These are phyloP conservation scores for Grantiella picta DNA, from an alignment of 2,113 vertebrate genomes.

Conservation along the genomic window DNA sequence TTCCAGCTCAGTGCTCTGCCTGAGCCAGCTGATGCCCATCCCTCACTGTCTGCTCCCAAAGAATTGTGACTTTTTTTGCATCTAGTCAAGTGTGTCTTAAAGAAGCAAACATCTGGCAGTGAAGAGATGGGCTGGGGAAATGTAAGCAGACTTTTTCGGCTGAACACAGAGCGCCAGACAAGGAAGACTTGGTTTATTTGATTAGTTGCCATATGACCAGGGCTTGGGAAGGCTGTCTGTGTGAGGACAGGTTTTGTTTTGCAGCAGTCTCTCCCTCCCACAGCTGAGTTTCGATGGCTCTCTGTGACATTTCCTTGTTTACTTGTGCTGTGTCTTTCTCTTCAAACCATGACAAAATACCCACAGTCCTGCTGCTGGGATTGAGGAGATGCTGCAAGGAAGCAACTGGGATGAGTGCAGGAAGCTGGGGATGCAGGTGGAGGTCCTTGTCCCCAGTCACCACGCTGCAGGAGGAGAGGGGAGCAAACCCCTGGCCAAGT, in stretches of 20 bases:
- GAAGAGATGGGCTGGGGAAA: slow-evolving; percentile 5
- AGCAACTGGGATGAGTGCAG: slow-evolving; percentile 55
- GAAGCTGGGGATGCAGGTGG: slow-evolving; percentile 18
- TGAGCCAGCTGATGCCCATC: background rate
- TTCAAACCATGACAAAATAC: background rate
- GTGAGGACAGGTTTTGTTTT: background rate
- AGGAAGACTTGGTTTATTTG: background rate
- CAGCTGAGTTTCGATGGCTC: background rate
- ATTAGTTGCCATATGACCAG: background rate
- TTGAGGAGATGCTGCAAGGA: slow-evolving; percentile 34
- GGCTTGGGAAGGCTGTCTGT: background rate
- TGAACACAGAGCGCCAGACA: rapidly evolving
- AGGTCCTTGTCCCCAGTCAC: background rate
- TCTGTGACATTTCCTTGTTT: slow-evolving; percentile 14
- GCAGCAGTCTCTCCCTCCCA: background rate
- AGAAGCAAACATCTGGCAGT: background rate
- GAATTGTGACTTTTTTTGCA: background rate
- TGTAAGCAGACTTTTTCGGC: background rate
- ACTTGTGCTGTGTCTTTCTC: background rate
- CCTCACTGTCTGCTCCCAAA: background rate
- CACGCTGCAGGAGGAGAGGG: rapidly evolving
- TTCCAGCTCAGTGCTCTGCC: background rate
- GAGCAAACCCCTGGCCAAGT: background rate
- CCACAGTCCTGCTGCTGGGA: background rate
- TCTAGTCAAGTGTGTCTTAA: background rate